Percentiles rank a stretch among this genome's conserved stretches.
Evolutionary conservation across 2,888 invertebrate species (phyloP).

Genomic region (Callimorpha dominula): DNA sequence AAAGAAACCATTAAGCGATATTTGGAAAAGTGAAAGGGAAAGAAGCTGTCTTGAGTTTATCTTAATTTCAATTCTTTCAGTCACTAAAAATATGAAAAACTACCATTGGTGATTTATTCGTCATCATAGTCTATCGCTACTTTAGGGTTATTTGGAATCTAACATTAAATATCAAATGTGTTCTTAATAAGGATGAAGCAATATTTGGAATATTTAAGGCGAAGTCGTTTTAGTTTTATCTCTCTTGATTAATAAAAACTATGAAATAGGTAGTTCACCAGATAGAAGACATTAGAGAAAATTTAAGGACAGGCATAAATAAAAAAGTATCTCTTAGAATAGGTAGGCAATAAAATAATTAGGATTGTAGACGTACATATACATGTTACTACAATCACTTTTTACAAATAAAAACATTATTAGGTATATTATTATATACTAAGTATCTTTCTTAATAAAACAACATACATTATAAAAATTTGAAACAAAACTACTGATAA

Average conservation of each 20-base stretch:
- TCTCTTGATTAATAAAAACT: too few species aligned
- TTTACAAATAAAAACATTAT: too few species aligned
- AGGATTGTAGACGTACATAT: too few species aligned
- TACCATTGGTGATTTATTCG: neutral
- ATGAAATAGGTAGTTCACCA: neutral
- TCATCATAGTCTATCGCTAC: neutral
- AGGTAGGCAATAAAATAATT: too few species aligned
- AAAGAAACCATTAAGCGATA: neutral
- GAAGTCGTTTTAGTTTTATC: neutral
- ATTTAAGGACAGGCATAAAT: neutral
- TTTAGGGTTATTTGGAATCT: slow-evolving; percentile 4
- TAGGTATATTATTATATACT: too few species aligned
- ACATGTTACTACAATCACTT: too few species aligned
- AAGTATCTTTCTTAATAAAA: too few species aligned
- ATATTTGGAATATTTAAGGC: slow-evolving; percentile 1
- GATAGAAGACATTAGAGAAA: neutral
- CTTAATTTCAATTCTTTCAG: neutral
- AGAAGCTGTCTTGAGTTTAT: neutral
- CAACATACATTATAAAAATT: too few species aligned
- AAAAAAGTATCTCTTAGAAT: neutral
- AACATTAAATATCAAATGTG: neutral
- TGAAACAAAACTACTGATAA: too few species aligned
- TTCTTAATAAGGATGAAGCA: neutral
- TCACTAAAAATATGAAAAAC: neutral
- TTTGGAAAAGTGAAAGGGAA: neutral